phyloP scores from a whole-genome alignment of 2,888 invertebrate genomes.

The Harpagoxenus sublaevis region DNA sequence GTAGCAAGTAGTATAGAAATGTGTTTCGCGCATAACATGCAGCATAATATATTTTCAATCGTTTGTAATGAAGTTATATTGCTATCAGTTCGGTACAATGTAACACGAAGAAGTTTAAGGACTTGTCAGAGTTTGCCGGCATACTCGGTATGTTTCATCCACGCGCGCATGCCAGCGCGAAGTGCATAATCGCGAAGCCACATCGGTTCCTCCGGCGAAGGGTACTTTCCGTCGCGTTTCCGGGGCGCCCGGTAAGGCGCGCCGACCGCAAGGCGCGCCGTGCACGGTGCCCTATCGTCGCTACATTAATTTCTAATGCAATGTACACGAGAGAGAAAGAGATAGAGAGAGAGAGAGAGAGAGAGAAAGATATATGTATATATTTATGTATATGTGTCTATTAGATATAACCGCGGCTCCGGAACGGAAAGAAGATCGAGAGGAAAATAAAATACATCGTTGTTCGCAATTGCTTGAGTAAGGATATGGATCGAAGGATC shows the following conservation, averaged over 20 bases:
- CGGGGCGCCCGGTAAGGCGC: conserved; percentile 32
- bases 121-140: not conserved
- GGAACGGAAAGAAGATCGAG: conserved; percentile 66
- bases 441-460: conserved; percentile 83
- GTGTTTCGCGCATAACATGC: not conserved
- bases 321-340: conserved; percentile 79
- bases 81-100: not conserved
- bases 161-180: not conserved
- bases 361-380: conserved; percentile 49
- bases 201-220: conserved; percentile 46
- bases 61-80: not conserved
- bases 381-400: conserved; percentile 65
- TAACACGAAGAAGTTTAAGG: not conserved
- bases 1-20: not conserved
- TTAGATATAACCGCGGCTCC: conserved; percentile 74
- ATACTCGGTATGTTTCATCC: not conserved
- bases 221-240: conserved; percentile 19
- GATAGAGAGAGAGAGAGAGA: conserved; percentile 11
- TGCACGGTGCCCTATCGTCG: conserved; percentile 20
- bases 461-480: conserved; percentile 85
- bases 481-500: conserved; percentile 85
- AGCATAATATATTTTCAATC: not conserved
- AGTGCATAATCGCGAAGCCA: conserved; percentile 34
- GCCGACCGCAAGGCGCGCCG: conserved; percentile 26
- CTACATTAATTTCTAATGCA: conserved; percentile 74